Percentiles rank a stretch among this genome's conserved stretches.
phyloP scores from a whole-genome alignment of 2,113 vertebrate genomes.

The Globicephala melas region DNA sequence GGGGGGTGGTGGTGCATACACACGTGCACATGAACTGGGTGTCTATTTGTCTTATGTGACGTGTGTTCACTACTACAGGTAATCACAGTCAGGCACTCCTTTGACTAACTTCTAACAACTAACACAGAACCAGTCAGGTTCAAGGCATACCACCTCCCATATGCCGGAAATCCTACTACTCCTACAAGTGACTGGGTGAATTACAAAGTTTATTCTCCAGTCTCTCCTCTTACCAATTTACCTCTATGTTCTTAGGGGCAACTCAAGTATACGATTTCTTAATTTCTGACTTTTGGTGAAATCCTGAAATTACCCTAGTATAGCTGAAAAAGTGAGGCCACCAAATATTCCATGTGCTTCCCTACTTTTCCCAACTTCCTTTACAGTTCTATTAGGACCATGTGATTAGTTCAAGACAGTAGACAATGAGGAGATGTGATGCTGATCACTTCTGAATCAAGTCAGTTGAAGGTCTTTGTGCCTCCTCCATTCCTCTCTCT shows the following conservation, averaged over 20 bases:
- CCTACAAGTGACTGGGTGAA: background rate
- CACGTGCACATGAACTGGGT: background rate
- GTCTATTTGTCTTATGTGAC: background rate
- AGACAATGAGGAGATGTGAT: background rate
- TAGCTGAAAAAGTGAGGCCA: background rate
- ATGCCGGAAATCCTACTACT: background rate
- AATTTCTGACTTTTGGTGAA: background rate
- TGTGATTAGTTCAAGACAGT: background rate
- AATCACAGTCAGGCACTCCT: background rate
- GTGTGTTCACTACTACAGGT: background rate
- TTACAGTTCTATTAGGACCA: background rate
- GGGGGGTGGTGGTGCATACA: accelerated
- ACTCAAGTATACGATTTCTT: background rate
- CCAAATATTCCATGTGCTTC: background rate
- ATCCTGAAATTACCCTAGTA: background rate
- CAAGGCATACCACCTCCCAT: background rate
- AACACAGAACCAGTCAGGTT: background rate
- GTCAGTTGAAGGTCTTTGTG: background rate
- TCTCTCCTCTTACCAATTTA: background rate
- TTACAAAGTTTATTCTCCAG: background rate
- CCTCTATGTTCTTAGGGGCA: background rate
- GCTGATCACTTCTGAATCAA: background rate
- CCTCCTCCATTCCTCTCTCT: background rate
- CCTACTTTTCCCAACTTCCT: background rate
- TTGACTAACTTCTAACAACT: background rate